A percentile compares a stretch with the other conserved stretches of the same genome.
Evolutionary conservation across 2,113 vertebrate genomes (phyloP).

Genomic region (Xiphophorus couchianus): DNA sequence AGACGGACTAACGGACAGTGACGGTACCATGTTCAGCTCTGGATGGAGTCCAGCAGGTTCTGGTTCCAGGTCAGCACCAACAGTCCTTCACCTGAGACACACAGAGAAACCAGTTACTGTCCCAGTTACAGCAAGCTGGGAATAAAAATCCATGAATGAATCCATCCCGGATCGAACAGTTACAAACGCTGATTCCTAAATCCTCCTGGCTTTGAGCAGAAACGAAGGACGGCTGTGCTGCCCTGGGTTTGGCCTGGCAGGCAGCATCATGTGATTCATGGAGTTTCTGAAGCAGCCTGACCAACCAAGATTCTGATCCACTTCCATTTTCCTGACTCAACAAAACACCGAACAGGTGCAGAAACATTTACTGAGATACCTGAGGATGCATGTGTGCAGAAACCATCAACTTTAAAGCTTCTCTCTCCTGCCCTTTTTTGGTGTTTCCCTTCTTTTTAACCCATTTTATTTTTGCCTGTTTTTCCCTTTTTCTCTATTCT

Average conservation of each 20-base stretch:
- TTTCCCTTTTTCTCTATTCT: too few relatives aligned
- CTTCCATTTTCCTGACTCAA: too few relatives aligned
- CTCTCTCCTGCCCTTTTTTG: too few relatives aligned
- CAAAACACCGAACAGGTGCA: too few relatives aligned
- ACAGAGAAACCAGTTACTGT: background rate
- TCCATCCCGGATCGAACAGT: background rate
- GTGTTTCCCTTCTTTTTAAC: too few relatives aligned
- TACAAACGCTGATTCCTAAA: background rate
- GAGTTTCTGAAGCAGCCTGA: background rate
- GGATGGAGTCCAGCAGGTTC: conserved; percentile 4
- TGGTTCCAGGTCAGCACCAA: background rate
- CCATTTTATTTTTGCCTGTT: too few relatives aligned
- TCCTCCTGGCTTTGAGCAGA: too few relatives aligned
- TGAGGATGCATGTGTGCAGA: too few relatives aligned
- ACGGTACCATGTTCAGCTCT: conserved; percentile 55
- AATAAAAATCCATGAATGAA: too few relatives aligned
- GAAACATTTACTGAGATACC: too few relatives aligned
- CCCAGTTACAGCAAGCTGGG: background rate
- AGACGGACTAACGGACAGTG: background rate
- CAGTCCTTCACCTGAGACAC: conserved; percentile 23
- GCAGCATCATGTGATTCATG: conserved; percentile 4
- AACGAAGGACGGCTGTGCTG: background rate
- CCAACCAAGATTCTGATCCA: background rate
- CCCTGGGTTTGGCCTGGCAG: background rate
- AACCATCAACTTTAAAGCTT: too few relatives aligned